A percentile compares a stretch with the other conserved stretches of the same genome.
Evolutionary conservation across 2,797 vertebrate species (phyloP).

Genomic region (Nothura maculosa): DNA sequence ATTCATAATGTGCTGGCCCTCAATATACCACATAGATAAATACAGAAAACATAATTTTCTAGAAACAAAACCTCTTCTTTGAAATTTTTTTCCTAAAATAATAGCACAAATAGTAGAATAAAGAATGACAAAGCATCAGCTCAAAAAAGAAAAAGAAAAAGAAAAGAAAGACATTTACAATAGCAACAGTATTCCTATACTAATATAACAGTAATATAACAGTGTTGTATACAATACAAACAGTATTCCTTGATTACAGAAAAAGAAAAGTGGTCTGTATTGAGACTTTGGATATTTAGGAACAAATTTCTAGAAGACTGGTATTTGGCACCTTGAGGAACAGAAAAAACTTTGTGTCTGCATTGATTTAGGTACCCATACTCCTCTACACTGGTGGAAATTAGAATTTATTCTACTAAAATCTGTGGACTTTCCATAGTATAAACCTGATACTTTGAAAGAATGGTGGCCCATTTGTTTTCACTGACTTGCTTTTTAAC

Average conservation of each 20-base stretch:
- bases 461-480: neutral
- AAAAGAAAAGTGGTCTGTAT: neutral
- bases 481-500: neutral
- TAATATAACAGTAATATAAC: no score
- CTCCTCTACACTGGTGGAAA: neutral
- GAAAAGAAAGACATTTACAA: neutral
- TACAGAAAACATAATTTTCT: neutral
- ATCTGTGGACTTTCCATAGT: neutral
- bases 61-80: neutral
- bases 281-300: neutral
- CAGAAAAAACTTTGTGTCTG: neutral
- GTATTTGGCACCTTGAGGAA: neutral
- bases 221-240: no score
- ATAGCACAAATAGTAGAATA: neutral
- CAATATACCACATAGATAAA: constrained; percentile 14
- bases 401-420: neutral
- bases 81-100: constrained; percentile 48
- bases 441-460: neutral
- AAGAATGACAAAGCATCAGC: neutral
- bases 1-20: constrained; percentile 35
- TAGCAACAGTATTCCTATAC: neutral
- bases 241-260: neutral
- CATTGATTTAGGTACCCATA: neutral
- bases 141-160: neutral
- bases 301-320: neutral